phyloP scores from a whole-genome alignment of 2,888 invertebrate species.

The Erebia ligea region DNA sequence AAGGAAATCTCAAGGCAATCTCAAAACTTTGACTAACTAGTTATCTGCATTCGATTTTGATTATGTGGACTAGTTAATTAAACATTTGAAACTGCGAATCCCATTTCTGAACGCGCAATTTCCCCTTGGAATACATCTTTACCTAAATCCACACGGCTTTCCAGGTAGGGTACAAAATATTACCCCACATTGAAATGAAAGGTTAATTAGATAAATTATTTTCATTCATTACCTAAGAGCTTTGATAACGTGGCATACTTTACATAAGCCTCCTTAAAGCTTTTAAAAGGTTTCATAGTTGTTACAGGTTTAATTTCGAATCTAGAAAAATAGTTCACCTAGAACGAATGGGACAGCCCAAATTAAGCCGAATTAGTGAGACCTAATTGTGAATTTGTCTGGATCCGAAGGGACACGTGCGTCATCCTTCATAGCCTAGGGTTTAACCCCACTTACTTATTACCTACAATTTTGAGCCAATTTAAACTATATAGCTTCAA shows the following conservation, averaged over 20 bases:
- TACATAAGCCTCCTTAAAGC: too few species aligned
- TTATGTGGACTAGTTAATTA: too few species aligned
- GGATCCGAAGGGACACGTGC: conserved; percentile 40
- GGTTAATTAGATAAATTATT: neutral
- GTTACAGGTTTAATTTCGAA: neutral
- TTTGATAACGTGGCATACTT: too few species aligned
- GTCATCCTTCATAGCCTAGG: conserved; percentile 27
- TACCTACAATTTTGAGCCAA: neutral
- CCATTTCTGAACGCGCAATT: neutral
- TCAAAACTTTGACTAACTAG: too few species aligned
- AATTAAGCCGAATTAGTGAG: conserved; percentile 37
- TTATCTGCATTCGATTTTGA: too few species aligned
- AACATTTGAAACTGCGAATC: neutral
- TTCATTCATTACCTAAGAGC: neutral
- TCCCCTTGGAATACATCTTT: neutral
- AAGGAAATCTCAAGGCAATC: too few species aligned
- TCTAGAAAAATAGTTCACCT: conserved; percentile 8
- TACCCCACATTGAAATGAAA: neutral
- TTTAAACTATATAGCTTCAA: neutral
- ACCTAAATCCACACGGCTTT: neutral
- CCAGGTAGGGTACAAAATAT: neutral
- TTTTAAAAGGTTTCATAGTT: conserved; percentile 1
- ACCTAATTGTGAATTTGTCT: conserved; percentile 51
- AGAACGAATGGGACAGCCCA: conserved; percentile 25
- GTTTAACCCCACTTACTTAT: neutral